phyloP scores from a whole-genome alignment of 2,888 invertebrate genomes.

The Sphaeridia pumilis region DNA sequence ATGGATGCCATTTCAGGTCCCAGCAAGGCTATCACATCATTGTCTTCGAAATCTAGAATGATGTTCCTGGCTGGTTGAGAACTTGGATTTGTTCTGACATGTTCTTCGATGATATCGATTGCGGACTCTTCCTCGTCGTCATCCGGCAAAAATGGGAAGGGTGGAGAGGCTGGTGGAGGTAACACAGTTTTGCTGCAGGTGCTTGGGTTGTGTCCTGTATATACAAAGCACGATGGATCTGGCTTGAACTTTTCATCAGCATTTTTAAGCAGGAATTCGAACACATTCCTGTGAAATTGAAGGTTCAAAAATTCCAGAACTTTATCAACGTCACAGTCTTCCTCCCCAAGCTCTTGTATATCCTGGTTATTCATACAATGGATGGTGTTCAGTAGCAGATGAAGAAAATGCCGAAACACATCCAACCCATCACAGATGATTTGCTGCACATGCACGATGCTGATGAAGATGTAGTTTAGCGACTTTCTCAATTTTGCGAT shows the following conservation, averaged over 20 bases:
- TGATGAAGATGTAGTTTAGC: slow-evolving; percentile 27
- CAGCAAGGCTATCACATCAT: slow-evolving; percentile 20
- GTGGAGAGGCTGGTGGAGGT: too few species aligned
- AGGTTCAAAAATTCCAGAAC: slow-evolving; percentile 28
- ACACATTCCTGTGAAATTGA: slow-evolving; percentile 24
- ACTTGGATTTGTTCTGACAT: slow-evolving; percentile 10
- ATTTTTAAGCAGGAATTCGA: slow-evolving; percentile 25
- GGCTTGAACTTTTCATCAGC: slow-evolving; percentile 8
- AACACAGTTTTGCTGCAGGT: too few species aligned
- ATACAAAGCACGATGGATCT: slow-evolving; percentile 5
- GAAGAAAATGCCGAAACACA: slow-evolving; percentile 30
- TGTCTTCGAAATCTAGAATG: slow-evolving; percentile 20
- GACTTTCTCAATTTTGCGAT: slow-evolving; percentile 21
- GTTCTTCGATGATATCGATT: slow-evolving; percentile 15
- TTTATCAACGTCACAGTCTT: slow-evolving; percentile 29
- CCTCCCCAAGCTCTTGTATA: slow-evolving; percentile 29
- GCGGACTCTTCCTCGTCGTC: too few species aligned
- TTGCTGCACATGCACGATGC: slow-evolving; percentile 27
- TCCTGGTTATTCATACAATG: slow-evolving; percentile 30
- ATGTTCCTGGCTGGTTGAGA: slow-evolving; percentile 16
- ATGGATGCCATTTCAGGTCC: slow-evolving; percentile 18
- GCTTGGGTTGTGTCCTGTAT: too few species aligned
- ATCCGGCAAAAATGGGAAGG: neutral
- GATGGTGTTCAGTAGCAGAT: slow-evolving; percentile 32
- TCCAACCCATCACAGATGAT: slow-evolving; percentile 23